A percentile compares a stretch with the other conserved stretches of the same genome.
These are phyloP conservation scores for Drosophila kuntzei DNA, from an alignment of 2,888 invertebrate species.

Conservation along the genomic window DNA sequence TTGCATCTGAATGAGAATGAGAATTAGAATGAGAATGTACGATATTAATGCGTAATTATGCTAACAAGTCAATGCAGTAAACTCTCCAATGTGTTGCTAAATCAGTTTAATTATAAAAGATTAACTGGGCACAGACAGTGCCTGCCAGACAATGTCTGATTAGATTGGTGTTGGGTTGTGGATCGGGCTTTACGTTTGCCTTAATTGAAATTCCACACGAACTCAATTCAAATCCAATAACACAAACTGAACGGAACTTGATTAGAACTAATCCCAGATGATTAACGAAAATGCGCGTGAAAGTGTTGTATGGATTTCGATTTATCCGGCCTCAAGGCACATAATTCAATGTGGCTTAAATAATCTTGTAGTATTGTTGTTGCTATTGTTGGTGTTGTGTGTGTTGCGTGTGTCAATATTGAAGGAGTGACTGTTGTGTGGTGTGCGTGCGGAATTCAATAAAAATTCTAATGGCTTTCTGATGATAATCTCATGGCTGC, in stretches of 20 bases:
- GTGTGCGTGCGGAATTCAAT: constrained; percentile 80
- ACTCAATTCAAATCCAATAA: constrained; percentile 76
- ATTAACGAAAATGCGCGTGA: constrained; percentile 76
- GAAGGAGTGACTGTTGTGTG: constrained; percentile 27
- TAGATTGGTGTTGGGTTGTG: neutral
- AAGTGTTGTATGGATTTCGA: constrained; percentile 63
- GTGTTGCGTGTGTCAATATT: constrained; percentile 29
- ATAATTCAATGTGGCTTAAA: constrained; percentile 68
- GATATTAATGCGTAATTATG: constrained; percentile 78
- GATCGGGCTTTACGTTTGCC: constrained; percentile 16
- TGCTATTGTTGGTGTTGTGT: constrained; percentile 17
- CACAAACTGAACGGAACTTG: constrained; percentile 62
- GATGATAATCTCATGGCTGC: constrained; percentile 80
- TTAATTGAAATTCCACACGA: constrained; percentile 75
- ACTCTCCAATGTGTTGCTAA: constrained; percentile 42
- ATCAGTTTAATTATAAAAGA: constrained; percentile 82
- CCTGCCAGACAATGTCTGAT: constrained; percentile 24
- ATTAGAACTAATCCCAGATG: constrained; percentile 75
- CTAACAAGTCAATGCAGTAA: constrained; percentile 67
- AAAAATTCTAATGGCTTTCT: constrained; percentile 82
- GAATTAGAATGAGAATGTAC: constrained; percentile 69
- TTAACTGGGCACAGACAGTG: constrained; percentile 56
- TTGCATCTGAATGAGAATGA: constrained; percentile 13
- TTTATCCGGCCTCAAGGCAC: constrained; percentile 54
- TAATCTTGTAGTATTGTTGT: constrained; percentile 34